phyloP scores from a whole-genome alignment of 2,113 vertebrate genomes.

The Ardeotis arabs region DNA sequence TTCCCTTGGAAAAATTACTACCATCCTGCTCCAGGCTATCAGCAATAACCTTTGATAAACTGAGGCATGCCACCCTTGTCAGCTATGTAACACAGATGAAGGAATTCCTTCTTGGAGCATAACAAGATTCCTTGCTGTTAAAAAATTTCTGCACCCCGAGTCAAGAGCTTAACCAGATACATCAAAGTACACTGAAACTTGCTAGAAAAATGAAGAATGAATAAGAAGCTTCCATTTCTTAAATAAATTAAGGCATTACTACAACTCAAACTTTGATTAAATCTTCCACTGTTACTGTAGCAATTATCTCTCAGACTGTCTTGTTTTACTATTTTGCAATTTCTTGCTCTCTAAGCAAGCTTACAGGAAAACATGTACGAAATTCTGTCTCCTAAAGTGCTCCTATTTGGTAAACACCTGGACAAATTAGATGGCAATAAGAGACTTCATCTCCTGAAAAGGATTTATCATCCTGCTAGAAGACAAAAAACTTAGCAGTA shows the following conservation, averaged over 20 bases:
- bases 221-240: not conserved
- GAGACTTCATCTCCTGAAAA: not conserved
- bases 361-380: rapidly evolving
- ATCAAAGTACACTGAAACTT: not conserved
- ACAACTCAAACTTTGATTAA: not conserved
- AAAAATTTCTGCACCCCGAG: not conserved
- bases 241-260: not conserved
- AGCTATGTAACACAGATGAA: not conserved
- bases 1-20: not conserved
- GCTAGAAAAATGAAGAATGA: not conserved
- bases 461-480: not conserved
- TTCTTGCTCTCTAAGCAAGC: not conserved
- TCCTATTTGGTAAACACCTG: not conserved
- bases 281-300: not conserved
- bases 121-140: not conserved
- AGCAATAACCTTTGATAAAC: not conserved
- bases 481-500: not conserved
- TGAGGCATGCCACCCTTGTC: not conserved
- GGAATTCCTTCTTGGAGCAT: not conserved
- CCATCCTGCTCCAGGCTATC: not conserved
- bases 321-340: not conserved
- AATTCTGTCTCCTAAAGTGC: not conserved
- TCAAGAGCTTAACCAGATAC: not conserved
- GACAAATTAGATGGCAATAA: not conserved
- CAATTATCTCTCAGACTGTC: not conserved